Evolutionary conservation across 2,113 vertebrate genomes (phyloP), one percentile per base, ranked within the genome.

Genomic region (Columbina picui): DNA sequence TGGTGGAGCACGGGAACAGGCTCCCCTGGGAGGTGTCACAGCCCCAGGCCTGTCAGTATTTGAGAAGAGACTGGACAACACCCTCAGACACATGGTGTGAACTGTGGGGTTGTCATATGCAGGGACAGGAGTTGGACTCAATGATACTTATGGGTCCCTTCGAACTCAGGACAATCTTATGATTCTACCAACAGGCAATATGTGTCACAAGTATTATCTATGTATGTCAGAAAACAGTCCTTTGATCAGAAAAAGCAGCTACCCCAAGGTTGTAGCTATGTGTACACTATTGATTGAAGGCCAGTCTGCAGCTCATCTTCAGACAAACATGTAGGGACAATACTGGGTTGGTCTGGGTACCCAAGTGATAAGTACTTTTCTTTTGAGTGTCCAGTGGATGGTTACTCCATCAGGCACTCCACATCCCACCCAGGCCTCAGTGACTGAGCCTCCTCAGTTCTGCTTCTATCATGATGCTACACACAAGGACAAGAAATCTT

Each of bases 231-330:
- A 56, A 59, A 61, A 36, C 21, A 67, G 59, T 39, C 9, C 36
- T 15, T 34, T 71, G 43, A 17, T 18, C 25, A 80, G 65, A 92
- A 73, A 55, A 67, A 91, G 27, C 55, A 89, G 52, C 47, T 52
- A 32, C 34, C 34, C 20, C 0, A 0, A 38, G 27, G 38, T 0
- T 84, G 7, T 45, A 61, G n/a, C 23, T 74, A 13, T 32, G 30
- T 11, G 8, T 21, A 26, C 21, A 18, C 7, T 22, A 6, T 80
- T 92, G 61, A 14, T 61, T 74, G 55, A 74, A 74, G 76, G 43
- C 36, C 11, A 47, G 3, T 50, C 13, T 52, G 53, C 32, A 68
- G 50, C 52, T 92, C 49, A 39, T 43, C 43, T 43, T 16, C 43
- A 43, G 43, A 14, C 17, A 77, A 61, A 69, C 13, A 1, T 5